phyloP scores from a whole-genome alignment of 1,140 invertebrate species.

The Leguminivora glycinivorella region DNA sequence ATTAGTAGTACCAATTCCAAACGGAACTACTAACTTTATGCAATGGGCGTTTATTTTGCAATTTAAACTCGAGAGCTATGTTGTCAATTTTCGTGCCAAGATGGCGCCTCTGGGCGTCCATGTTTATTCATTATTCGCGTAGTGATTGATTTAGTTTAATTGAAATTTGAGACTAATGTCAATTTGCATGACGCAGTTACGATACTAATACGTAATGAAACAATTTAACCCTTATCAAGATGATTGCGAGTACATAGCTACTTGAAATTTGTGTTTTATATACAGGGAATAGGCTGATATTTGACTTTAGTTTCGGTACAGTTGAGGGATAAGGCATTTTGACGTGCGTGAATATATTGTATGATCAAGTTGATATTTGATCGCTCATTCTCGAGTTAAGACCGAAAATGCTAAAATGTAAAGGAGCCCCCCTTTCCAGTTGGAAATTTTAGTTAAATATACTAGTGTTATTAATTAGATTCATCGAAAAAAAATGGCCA shows the following conservation, averaged over 20 bases:
- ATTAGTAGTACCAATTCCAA: too few relatives aligned
- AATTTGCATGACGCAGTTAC: neutral
- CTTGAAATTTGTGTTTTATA: too few relatives aligned
- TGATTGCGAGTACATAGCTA: too few relatives aligned
- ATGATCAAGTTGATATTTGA: neutral
- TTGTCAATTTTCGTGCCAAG: neutral
- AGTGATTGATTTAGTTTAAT: conserved; percentile 2
- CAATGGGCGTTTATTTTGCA: neutral
- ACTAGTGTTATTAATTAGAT: too few relatives aligned
- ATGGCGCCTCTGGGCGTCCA: neutral
- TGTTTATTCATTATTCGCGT: neutral
- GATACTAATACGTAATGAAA: neutral
- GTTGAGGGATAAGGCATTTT: neutral
- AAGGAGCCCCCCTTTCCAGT: too few relatives aligned
- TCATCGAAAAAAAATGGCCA: too few relatives aligned
- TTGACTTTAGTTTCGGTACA: too few relatives aligned
- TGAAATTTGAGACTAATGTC: conserved; percentile 1
- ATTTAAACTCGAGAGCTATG: neutral
- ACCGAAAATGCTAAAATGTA: too few relatives aligned
- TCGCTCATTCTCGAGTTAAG: neutral
- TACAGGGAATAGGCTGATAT: too few relatives aligned
- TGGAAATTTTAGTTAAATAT: too few relatives aligned
- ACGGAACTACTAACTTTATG: too few relatives aligned
- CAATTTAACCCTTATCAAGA: neutral
- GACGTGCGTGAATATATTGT: neutral